Evolutionary conservation across 1,140 invertebrate genomes (phyloP).

Genomic region (Drosophila mayri): DNA sequence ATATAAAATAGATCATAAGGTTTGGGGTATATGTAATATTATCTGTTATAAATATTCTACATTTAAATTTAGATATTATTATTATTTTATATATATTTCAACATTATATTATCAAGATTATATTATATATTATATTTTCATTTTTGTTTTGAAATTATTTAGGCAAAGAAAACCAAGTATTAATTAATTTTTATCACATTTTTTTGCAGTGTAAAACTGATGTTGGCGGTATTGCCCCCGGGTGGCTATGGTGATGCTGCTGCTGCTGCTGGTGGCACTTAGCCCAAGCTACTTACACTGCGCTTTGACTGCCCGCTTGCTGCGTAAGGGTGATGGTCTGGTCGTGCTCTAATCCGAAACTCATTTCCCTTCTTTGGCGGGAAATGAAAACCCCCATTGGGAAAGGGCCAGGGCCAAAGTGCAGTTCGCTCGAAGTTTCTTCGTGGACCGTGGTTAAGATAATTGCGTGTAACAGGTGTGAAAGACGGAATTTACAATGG

Average conservation of each 20-base stretch:
- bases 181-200: not conserved
- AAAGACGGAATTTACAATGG: conserved; percentile 82
- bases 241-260: conserved; percentile 23
- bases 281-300: conserved; percentile 74
- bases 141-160: too few relatives aligned
- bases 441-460: conserved; percentile 64
- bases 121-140: too few relatives aligned
- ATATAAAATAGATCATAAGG: too few relatives aligned
- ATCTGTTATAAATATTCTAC: too few relatives aligned
- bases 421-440: conserved; percentile 64
- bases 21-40: too few relatives aligned
- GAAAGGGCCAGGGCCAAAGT: conserved; percentile 50
- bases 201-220: not conserved
- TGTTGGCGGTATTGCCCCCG: conserved; percentile 13
- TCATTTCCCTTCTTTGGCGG: conserved; percentile 73
- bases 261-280: conserved; percentile 59
- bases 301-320: conserved; percentile 58
- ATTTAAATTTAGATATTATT: too few relatives aligned
- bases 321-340: conserved; percentile 16
- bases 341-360: conserved; percentile 78
- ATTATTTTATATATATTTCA: not conserved
- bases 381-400: conserved; percentile 66
- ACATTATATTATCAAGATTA: too few relatives aligned
- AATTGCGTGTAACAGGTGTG: conserved; percentile 83
- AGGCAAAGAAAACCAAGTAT: too few relatives aligned